Conservation (phyloP, 2,888 invertebrate species). For the Eustalomyia histrio region DNA sequence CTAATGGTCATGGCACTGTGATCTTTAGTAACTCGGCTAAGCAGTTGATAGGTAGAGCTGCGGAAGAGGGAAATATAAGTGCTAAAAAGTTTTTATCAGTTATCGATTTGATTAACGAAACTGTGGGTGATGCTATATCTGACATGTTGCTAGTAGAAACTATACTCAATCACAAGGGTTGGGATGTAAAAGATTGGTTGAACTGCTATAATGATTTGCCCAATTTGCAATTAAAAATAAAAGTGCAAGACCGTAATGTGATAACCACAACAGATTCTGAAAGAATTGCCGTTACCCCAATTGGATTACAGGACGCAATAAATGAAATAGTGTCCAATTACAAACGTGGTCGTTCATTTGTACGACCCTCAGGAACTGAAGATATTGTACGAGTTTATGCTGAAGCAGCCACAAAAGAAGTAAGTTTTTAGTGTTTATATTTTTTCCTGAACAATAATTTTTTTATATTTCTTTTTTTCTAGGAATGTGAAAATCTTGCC, state of each 20-base stretch:
- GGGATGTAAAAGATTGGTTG: slow-evolving; percentile 90
- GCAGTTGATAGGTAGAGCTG: slow-evolving; percentile 80
- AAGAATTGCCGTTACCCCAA: slow-evolving; percentile 88
- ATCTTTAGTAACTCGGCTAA: slow-evolving; percentile 88
- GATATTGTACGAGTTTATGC: slow-evolving; percentile 97
- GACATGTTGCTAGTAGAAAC: slow-evolving; percentile 97
- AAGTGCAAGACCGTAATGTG: slow-evolving; percentile 90
- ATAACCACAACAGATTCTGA: slow-evolving; percentile 95
- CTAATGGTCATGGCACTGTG: slow-evolving; percentile 99
- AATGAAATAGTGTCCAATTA: slow-evolving; percentile 86
- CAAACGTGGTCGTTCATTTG: slow-evolving; percentile 90
- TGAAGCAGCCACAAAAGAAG: slow-evolving; percentile 89
- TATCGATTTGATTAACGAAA: slow-evolving; percentile 94
- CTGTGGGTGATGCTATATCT: slow-evolving; percentile 98
- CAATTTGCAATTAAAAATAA: slow-evolving; percentile 92
- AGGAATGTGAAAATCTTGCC: slow-evolving; percentile 86
- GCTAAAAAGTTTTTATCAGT: slow-evolving; percentile 84
- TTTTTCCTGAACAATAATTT: background rate
- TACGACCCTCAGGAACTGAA: slow-evolving; percentile 98
- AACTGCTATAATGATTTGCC: slow-evolving; percentile 91
- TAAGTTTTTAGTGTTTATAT: slow-evolving; percentile 69
- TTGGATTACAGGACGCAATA: slow-evolving; percentile 90
- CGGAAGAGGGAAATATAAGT: slow-evolving; percentile 69
- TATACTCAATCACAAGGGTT: slow-evolving; percentile 89
- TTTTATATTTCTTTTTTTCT: slow-evolving; percentile 12